These are phyloP conservation scores for Anodontia alba DNA, from an alignment of 2,888 invertebrate species.

Conservation along the genomic window DNA sequence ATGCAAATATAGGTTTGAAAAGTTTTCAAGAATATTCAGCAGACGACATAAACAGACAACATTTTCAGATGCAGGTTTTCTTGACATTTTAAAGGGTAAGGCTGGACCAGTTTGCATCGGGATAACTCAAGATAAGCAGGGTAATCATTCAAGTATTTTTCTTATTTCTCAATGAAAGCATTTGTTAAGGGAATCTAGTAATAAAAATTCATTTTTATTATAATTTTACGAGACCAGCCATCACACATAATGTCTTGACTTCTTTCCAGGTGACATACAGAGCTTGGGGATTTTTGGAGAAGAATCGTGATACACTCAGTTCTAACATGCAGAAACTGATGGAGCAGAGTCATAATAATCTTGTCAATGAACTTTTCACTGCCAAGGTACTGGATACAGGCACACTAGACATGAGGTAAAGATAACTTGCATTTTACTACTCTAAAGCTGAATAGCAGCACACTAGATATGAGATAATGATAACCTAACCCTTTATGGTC, in stretches of 20 bases:
- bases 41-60: no score
- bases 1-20: no score
- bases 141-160: no score
- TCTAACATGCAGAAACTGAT: slow-evolving; percentile 72
- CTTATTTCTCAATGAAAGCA: no score
- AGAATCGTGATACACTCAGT: slow-evolving; percentile 78
- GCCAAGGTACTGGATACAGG: slow-evolving; percentile 72
- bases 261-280: slow-evolving; percentile 87
- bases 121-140: no score
- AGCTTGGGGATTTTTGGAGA: slow-evolving; percentile 76
- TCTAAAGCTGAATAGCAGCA: not conserved
- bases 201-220: no score
- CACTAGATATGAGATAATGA: not conserved
- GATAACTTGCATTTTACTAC: not conserved
- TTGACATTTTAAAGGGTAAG: no score
- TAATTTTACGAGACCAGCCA: no score
- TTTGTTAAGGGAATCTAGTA: no score
- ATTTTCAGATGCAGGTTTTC: no score
- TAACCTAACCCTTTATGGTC: slow-evolving; percentile 65
- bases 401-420: slow-evolving; percentile 62
- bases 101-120: no score
- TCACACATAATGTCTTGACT: not conserved
- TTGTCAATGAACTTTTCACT: slow-evolving; percentile 77
- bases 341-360: slow-evolving; percentile 75
- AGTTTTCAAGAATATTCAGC: no score